Percentiles rank a stretch among this genome's conserved stretches.
These are phyloP conservation scores for Euthynnus affinis DNA, from an alignment of 2,797 vertebrate species.

Conservation along the genomic window DNA sequence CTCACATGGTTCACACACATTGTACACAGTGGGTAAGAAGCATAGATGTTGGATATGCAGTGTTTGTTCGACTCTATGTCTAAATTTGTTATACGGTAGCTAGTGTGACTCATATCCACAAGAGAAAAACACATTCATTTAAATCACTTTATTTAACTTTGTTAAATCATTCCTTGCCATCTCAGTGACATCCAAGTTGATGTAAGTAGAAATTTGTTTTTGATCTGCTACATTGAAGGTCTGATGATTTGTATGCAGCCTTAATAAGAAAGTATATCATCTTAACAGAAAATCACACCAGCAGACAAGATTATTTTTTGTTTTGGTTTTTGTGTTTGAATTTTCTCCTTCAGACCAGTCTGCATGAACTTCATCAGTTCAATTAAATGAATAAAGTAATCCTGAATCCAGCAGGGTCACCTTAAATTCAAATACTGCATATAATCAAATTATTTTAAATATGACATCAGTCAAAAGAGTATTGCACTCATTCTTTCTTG, in stretches of 20 bases:
- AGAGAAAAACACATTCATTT: background rate
- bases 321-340: background rate
- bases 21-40: constrained; percentile 34
- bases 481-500: constrained; percentile 37
- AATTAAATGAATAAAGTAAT: background rate
- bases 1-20: constrained; percentile 53
- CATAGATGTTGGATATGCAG: constrained; percentile 25
- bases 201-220: constrained; percentile 27
- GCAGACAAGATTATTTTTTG: background rate
- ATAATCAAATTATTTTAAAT: constrained; percentile 38
- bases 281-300: background rate
- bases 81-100: constrained; percentile 21
- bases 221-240: background rate
- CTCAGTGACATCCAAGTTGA: constrained; percentile 36
- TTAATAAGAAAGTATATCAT: constrained; percentile 23
- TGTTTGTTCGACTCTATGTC: constrained; percentile 9
- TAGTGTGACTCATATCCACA: constrained; percentile 14
- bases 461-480: constrained; percentile 35
- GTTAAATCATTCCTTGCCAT: constrained; percentile 24
- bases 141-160: constrained; percentile 21
- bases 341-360: constrained; percentile 7
- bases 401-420: background rate
- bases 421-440: background rate
- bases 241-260: background rate
- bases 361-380: background rate